phyloP scores from a whole-genome alignment of 2,113 vertebrate species.

The Polypterus senegalus region DNA sequence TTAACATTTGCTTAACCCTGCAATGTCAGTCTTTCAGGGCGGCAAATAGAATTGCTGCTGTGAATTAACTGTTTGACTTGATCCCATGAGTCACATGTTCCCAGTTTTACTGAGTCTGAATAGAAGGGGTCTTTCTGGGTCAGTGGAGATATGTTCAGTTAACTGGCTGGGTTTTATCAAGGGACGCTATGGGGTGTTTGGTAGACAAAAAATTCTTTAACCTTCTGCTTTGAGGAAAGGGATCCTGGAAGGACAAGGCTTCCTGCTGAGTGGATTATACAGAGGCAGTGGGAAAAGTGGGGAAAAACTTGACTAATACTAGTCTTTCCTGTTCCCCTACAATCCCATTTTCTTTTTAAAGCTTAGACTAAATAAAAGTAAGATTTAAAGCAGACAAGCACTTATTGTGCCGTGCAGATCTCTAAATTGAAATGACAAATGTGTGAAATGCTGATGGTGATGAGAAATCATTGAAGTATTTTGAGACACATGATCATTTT shows the following conservation, averaged over 20 bases:
- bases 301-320: constrained; percentile 10
- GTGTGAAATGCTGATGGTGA: too few relatives aligned
- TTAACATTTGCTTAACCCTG: too few relatives aligned
- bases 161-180: constrained; percentile 18
- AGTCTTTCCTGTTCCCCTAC: constrained; percentile 21
- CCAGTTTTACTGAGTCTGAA: constrained; percentile 41
- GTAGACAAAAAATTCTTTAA: constrained; percentile 14
- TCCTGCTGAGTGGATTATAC: constrained; percentile 14
- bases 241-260: constrained; percentile 15
- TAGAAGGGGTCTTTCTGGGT: constrained; percentile 44
- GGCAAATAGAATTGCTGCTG: background rate
- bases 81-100: constrained; percentile 46
- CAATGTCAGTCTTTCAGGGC: too few relatives aligned
- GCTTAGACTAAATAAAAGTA: constrained; percentile 10
- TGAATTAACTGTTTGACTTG: constrained; percentile 37
- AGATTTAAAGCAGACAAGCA: constrained; percentile 17
- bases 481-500: too few relatives aligned
- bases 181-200: constrained; percentile 8
- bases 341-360: constrained; percentile 16
- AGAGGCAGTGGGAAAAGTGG: constrained; percentile 12
- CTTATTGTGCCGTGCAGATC: constrained; percentile 8
- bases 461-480: too few relatives aligned
- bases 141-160: constrained; percentile 30
- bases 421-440: constrained; percentile 5
- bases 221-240: constrained; percentile 9